Evolutionary conservation across 2,888 invertebrate genomes (phyloP).

Genomic region (Habrosyne pyritoides): DNA sequence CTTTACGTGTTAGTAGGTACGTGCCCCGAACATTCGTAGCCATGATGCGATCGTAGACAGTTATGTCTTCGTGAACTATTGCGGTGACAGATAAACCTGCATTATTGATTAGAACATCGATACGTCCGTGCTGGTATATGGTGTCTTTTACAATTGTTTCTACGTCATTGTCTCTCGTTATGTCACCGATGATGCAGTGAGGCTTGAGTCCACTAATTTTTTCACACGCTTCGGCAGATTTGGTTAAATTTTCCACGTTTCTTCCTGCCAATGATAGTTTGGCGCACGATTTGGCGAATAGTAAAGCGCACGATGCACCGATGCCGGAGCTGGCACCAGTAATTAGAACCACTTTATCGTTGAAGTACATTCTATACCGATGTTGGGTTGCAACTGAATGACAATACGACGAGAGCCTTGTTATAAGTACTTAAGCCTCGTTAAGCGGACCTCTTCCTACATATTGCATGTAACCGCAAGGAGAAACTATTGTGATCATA

Average conservation of each 20-base stretch:
- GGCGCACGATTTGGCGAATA: slow-evolving; percentile 59
- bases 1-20: slow-evolving; percentile 54
- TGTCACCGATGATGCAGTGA: slow-evolving; percentile 56
- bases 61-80: slow-evolving; percentile 41
- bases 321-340: slow-evolving; percentile 74
- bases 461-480: slow-evolving; percentile 37
- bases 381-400: slow-evolving; percentile 34
- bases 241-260: slow-evolving; percentile 55
- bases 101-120: slow-evolving; percentile 67
- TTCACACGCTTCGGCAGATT: slow-evolving; percentile 55
- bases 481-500: slow-evolving; percentile 16
- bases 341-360: slow-evolving; percentile 64
- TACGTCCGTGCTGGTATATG: slow-evolving; percentile 46
- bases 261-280: slow-evolving; percentile 58
- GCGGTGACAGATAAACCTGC: slow-evolving; percentile 55
- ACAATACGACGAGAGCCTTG: slow-evolving; percentile 14
- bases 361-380: slow-evolving; percentile 56
- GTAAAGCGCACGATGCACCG: slow-evolving; percentile 61
- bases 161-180: slow-evolving; percentile 54
- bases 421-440: slow-evolving; percentile 30
- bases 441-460: slow-evolving; percentile 36
- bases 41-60: slow-evolving; percentile 56
- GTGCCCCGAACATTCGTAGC: slow-evolving; percentile 63
- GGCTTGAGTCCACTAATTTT: slow-evolving; percentile 49
- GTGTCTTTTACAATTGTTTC: slow-evolving; percentile 56